Base-by-base conservation (phyloP, 2,888 invertebrate species). In the Platycheirus rosarum region DNA sequence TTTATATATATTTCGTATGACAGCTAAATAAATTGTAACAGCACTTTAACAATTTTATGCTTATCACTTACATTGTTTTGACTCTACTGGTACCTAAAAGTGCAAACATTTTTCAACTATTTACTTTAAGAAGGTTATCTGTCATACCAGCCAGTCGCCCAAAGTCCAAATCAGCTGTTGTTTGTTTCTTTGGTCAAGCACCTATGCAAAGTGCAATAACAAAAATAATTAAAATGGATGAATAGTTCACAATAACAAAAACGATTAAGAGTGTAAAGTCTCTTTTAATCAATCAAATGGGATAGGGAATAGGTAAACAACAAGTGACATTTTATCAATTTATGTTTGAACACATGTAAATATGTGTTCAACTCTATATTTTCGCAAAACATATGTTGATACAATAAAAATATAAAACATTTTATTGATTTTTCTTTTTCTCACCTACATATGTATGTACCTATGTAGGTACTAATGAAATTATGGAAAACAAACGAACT, bases 111-210 rank as follows among this genome's bases (percentile, higher is more conserved):
- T n/a, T n/a, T n/a, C n/a, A n/a, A n/a, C n/a, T n/a, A 23, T 4
- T 23, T 4, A 23, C 6, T 23, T 23, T 6, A 2, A 23, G 1
- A 32, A 32, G 8, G 18, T 44, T 44, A 44, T 44, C 44, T 8
- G 13, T 44, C 44, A 11, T 18, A 16, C 16, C 16, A 44, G 18
- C 44, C 44, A 11, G n/a, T n/a, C n/a, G n/a, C 42, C 16, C 16
- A 44, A 44, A 44, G 44, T 44, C 44, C 44, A 44, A 9, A 44
- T 42, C 44, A 44, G 44, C 44, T 44, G 44, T 44, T 18, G 44
- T 44, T 11, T 44, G 11, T 11, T 44, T 18, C 9, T 8, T 16
- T 18, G 44, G 44, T 13, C 8, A 44, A 13, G 18, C 44, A 37
- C 4, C 37, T 9, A 13, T 16, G 2, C 13, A 16, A 14, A 42